Base-by-base conservation (phyloP, 1,140 invertebrate genomes). In the Diorhabda sublineata region DNA sequence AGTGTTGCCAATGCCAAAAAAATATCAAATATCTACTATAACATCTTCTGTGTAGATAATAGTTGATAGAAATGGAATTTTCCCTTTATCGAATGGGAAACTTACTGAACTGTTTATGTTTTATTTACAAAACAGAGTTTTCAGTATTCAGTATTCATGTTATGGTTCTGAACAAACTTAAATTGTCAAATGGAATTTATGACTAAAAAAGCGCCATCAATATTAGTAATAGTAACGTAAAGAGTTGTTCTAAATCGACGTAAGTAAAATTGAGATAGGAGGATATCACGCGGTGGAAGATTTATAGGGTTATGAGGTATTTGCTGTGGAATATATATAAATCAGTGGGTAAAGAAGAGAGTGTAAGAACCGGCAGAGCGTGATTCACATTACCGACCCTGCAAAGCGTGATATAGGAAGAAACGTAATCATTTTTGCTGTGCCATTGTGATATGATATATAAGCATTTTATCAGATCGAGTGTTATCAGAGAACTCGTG, bases 361-460 rank as follows among this genome's bases (percentile, higher is more conserved):
- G 69, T 74, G 72, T 75, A 75, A 75, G 75, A 77, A 77, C 75
- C 75, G 75, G 71, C 71, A 77, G 73, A 77, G 73, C 76, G 74
- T 76, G 76, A 77, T 77, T 75, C 73, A 77, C 76, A 77, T 77
- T 77, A 77, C 75, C 74, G 74, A 73, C 75, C 69, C 69, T 74
- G 70, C 73, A 68, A 71, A 52, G 71, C 73, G 74, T 70, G 68
- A 77, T 75, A 73, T 77, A 77, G 77, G 76, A 78, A 78, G 77
- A 76, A 78, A 78, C 77, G 73, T 78, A 78, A 78, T 78, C 77
- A 78, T 78, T 78, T 78, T 78, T 74, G 76, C 74, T 71, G 69
- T 74, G 74, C 74, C 75, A 78, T 78, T 78, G 77, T 78, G 74
- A 76, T 78, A 71, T 78, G 77, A 76, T 76, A 75, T 78, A 75